Evolutionary conservation across 2,113 vertebrate species (phyloP), one percentile per base, ranked within the genome.

Genomic region (Montifringilla adamsi): DNA sequence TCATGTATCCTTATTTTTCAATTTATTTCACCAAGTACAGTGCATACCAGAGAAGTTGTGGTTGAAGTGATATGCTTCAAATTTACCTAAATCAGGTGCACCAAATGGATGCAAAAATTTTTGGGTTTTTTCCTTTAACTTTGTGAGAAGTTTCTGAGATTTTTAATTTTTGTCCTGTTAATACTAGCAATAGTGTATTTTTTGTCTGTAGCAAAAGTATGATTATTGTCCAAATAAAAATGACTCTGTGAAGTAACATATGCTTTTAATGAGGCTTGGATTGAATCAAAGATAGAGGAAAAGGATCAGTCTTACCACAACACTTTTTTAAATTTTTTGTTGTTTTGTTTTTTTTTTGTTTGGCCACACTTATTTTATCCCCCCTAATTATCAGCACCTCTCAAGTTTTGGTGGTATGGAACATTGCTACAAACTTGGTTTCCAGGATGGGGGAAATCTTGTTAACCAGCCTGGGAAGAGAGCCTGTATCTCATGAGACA

Each of bases 231-330:
- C 49, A 53, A 72, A 72, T 64, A 69, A 28, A 26, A 19, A 27
- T 0, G 2, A 33, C 35, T 67, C 2, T 33, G 19, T 75, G 44
- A 52, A 7, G 1, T 15, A 69, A 60, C 18, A 8, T 7, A 18
- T 59, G 3, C 50, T 47, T 89, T 82, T 53, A 84, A 60, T n/a
- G 52, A 15, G 14, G 5, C 1, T 20, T 59, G 20, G 63, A 37
- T 10, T 72, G 28, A 72, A 41, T 44, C 12, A 83, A 63, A 64
- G 49, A 18, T 3, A 37, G 28, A 68, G 33, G 44, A 62, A 58
- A 77, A 49, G 23, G 43, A 56, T 58, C 24, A 49, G 24, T 56
- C 43, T 49, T n/a, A 41, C 15, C 18, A 24, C 43, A 9, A 11
- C 43, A 19, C 35, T 81, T 63, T 70, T 49, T 55, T 72, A 39